These are phyloP conservation scores for Spicauda simplicius DNA, from an alignment of 2,888 invertebrate species.

Conservation along the genomic window DNA sequence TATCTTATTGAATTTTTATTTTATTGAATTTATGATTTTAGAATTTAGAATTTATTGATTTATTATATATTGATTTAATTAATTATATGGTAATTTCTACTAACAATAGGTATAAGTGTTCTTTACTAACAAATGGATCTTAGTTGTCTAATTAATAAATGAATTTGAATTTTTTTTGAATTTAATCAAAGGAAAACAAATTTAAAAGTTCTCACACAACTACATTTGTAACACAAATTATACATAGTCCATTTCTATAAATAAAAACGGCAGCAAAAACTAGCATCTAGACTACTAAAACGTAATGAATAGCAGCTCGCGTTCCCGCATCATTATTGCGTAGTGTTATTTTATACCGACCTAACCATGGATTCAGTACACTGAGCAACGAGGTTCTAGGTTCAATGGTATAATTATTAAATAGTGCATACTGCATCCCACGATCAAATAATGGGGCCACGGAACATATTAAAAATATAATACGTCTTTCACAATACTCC, in stretches of 20 bases:
- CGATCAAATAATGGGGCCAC: constrained; percentile 30
- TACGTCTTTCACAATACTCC: constrained; percentile 27
- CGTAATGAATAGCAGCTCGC: neutral
- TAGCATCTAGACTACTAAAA: neutral
- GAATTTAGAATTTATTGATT: too few relatives aligned
- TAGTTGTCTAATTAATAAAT: too few relatives aligned
- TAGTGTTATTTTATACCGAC: constrained; percentile 15
- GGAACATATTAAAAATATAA: constrained; percentile 22
- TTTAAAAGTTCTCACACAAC: neutral
- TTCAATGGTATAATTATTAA: constrained; percentile 37
- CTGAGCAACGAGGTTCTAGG: constrained; percentile 34
- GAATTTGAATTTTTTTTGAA: too few relatives aligned
- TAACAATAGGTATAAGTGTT: too few relatives aligned
- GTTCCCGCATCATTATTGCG: constrained; percentile 4
- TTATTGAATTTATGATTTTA: too few relatives aligned
- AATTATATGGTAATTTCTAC: too few relatives aligned
- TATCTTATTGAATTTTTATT: too few relatives aligned
- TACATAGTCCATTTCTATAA: neutral
- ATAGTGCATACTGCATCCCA: constrained; percentile 35
- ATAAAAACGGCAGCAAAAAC: neutral
- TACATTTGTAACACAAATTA: neutral
- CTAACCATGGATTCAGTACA: constrained; percentile 33
- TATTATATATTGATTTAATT: too few relatives aligned
- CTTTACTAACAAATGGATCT: too few relatives aligned
- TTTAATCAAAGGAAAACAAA: too few relatives aligned